phyloP scores from a whole-genome alignment of 2,797 vertebrate genomes.

The Alcedo atthis region DNA sequence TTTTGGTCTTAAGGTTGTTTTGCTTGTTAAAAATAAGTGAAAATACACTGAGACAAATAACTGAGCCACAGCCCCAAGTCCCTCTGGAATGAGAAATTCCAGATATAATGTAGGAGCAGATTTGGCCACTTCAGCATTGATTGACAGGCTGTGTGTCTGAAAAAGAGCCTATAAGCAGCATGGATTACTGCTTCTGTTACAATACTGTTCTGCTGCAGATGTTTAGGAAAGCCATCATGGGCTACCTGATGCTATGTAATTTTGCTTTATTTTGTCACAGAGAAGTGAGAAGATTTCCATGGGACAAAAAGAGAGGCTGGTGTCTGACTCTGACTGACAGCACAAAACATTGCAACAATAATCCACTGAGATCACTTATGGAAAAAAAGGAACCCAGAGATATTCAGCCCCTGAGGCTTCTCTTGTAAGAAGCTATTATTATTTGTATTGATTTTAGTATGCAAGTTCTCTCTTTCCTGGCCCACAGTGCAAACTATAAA shows the following conservation, averaged over 20 bases:
- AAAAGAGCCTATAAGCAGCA: background rate
- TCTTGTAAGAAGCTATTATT: conserved; percentile 70
- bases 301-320: conserved; percentile 4
- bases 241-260: background rate
- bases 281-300: conserved; percentile 21
- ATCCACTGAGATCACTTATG: conserved; percentile 32
- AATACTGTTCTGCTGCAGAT: background rate
- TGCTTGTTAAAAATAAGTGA: background rate
- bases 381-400: conserved; percentile 37
- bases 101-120: background rate
- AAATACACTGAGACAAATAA: background rate
- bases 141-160: background rate
- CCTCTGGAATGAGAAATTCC: background rate
- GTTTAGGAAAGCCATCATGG: conserved; percentile 4
- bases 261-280: conserved; percentile 43
- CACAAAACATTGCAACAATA: conserved; percentile 45
- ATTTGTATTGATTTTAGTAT: conserved; percentile 78
- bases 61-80: background rate
- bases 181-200: background rate
- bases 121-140: conserved; percentile 4
- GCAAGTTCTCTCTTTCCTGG: conserved; percentile 49
- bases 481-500: conserved; percentile 67
- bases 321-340: conserved; percentile 43
- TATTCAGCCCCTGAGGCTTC: conserved; percentile 55
- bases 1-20: background rate